Evolutionary conservation across 2,113 vertebrate genomes (phyloP).

Genomic region (Thryonomys swinderianus): DNA sequence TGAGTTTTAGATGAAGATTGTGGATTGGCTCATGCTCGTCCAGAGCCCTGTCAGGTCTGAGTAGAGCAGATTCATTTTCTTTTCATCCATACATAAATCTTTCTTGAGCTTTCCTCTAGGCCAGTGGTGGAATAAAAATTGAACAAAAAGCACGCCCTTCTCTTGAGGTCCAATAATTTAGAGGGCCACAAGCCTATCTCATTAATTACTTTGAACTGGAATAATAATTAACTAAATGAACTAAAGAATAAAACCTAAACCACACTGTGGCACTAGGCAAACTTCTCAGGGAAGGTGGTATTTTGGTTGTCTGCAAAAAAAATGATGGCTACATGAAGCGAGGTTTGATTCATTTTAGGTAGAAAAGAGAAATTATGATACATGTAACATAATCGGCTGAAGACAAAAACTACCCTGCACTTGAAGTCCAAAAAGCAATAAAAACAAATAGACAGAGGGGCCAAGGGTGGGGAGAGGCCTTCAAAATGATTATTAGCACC

Average conservation of each 20-base stretch:
- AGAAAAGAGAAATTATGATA: not conserved
- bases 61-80: not conserved
- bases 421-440: not conserved
- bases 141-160: not conserved
- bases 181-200: not conserved
- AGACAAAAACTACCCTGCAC: not conserved
- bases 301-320: not conserved
- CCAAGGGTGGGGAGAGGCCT: not conserved
- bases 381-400: not conserved
- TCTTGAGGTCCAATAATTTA: not conserved
- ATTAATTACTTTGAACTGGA: not conserved
- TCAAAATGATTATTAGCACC: not conserved
- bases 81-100: not conserved
- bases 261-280: too few species aligned
- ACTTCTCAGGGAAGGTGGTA: not conserved
- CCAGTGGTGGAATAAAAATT: not conserved
- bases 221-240: not conserved
- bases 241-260: not conserved
- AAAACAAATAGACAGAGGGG: not conserved
- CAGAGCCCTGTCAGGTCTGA: not conserved
- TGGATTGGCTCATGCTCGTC: not conserved
- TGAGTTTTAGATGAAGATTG: not conserved
- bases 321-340: not conserved
- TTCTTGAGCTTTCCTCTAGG: not conserved
- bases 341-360: not conserved